These are phyloP conservation scores for Apotomis capreana DNA, from an alignment of 2,888 invertebrate genomes.

Conservation along the genomic window DNA sequence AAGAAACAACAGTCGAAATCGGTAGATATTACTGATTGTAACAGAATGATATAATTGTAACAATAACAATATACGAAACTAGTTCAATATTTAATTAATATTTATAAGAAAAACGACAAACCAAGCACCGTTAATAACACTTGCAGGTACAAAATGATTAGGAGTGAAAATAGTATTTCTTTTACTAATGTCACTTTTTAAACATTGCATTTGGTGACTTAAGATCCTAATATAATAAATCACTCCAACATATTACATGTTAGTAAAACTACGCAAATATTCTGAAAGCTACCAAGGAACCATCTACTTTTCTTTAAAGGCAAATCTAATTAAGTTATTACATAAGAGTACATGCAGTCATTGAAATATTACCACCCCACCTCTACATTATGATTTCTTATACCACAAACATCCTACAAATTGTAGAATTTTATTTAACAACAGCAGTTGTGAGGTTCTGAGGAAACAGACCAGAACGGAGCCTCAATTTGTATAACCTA, in stretches of 20 bases:
- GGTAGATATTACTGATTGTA: neutral
- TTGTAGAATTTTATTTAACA: too few relatives aligned
- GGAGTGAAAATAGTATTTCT: too few relatives aligned
- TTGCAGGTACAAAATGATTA: too few relatives aligned
- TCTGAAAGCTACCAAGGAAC: neutral
- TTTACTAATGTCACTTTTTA: too few relatives aligned
- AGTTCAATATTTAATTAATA: conserved; percentile 1
- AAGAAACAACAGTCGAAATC: neutral
- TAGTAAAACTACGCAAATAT: neutral
- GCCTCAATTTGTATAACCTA: too few relatives aligned
- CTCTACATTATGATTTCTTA: too few relatives aligned
- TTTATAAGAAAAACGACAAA: neutral
- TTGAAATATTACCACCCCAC: neutral
- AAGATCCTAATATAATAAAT: neutral
- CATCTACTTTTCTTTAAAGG: neutral
- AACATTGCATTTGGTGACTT: too few relatives aligned
- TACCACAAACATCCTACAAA: too few relatives aligned
- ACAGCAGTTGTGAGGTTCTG: too few relatives aligned
- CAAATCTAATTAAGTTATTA: too few relatives aligned
- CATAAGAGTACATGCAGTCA: neutral
- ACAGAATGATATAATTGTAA: neutral
- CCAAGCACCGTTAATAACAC: neutral
- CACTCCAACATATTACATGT: neutral
- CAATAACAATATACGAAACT: neutral
- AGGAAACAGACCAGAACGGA: too few relatives aligned